A percentile compares a stretch with the other conserved stretches of the same genome.
phyloP scores from a whole-genome alignment of 2,797 vertebrate genomes.

The Rhadinocentrus ornatus region DNA sequence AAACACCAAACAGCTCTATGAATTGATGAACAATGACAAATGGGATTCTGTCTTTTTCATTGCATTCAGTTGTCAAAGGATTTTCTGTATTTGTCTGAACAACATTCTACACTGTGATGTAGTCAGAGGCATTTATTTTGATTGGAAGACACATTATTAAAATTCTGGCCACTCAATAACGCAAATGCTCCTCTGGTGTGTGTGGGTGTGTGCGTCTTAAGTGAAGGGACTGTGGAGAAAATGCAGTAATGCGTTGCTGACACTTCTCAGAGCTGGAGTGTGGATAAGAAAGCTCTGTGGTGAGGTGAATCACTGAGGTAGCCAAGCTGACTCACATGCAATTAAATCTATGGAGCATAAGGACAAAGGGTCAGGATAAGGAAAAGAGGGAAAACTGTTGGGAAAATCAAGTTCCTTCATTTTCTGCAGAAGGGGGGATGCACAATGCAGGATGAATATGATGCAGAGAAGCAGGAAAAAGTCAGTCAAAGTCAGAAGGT shows the following conservation, averaged over 20 bases:
- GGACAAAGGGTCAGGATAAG: slow-evolving; percentile 19
- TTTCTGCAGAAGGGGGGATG: slow-evolving; percentile 2
- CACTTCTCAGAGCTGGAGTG: slow-evolving; percentile 41
- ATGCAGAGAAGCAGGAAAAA: not conserved
- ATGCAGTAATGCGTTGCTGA: slow-evolving; percentile 48
- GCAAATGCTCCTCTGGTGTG: slow-evolving; percentile 23
- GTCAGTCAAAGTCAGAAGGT: slow-evolving; percentile 1
- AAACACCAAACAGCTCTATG: not conserved
- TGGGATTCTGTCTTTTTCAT: not conserved
- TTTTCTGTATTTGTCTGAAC: slow-evolving; percentile 25
- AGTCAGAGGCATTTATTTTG: slow-evolving; percentile 40
- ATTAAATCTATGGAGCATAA: slow-evolving; percentile 66
- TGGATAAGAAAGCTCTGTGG: slow-evolving; percentile 58
- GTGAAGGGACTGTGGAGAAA: slow-evolving; percentile 42
- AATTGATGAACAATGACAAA: slow-evolving; percentile 23
- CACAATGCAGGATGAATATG: not conserved
- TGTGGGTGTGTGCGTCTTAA: slow-evolving; percentile 31
- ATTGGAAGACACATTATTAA: slow-evolving; percentile 57
- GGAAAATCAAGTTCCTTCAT: not conserved
- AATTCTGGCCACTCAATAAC: slow-evolving; percentile 46
- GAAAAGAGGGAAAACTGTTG: slow-evolving; percentile 9
- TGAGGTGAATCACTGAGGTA: slow-evolving; percentile 62
- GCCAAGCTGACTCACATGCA: slow-evolving; percentile 68
- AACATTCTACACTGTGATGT: slow-evolving; percentile 16
- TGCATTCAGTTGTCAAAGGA: slow-evolving; percentile 27